These are phyloP conservation scores for Meriones psammophilus DNA, from an alignment of 2,797 vertebrate species.

Conservation along the genomic window DNA sequence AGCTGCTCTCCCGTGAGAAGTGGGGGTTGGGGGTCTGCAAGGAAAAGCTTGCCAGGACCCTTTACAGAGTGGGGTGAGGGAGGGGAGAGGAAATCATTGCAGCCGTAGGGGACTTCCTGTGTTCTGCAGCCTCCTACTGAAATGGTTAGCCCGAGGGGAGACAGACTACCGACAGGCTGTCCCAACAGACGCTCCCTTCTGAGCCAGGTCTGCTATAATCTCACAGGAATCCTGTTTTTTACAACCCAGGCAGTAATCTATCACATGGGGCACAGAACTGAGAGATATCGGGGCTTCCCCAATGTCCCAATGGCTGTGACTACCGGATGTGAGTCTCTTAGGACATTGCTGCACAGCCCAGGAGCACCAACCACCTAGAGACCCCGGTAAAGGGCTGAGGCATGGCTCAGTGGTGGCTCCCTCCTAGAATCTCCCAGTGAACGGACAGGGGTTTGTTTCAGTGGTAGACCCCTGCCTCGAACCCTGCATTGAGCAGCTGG, in stretches of 20 bases:
- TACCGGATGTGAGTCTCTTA: not conserved
- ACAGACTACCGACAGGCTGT: not conserved
- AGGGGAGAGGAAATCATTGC: not conserved
- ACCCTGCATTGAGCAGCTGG: too few relatives aligned
- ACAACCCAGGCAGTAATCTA: not conserved
- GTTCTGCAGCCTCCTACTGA: not conserved
- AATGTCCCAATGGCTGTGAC: fast-evolving
- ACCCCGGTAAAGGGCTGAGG: too few relatives aligned
- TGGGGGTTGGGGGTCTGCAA: not conserved
- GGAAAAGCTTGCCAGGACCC: not conserved
- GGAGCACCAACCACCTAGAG: too few relatives aligned
- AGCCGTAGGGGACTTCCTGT: not conserved
- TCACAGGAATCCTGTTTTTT: not conserved
- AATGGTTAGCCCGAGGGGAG: not conserved
- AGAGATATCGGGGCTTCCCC: not conserved
- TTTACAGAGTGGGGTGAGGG: fast-evolving
- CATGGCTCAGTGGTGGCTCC: too few relatives aligned
- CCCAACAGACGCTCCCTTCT: not conserved
- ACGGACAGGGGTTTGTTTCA: too few relatives aligned
- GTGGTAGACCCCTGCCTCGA: too few relatives aligned
- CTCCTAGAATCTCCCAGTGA: too few relatives aligned
- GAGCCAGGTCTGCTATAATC: not conserved
- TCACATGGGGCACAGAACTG: not conserved
- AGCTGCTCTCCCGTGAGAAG: not conserved
- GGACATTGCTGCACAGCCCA: slow-evolving; percentile 31